These are phyloP conservation scores for Girardinus metallicus DNA, from an alignment of 2,797 vertebrate species.

Conservation along the genomic window DNA sequence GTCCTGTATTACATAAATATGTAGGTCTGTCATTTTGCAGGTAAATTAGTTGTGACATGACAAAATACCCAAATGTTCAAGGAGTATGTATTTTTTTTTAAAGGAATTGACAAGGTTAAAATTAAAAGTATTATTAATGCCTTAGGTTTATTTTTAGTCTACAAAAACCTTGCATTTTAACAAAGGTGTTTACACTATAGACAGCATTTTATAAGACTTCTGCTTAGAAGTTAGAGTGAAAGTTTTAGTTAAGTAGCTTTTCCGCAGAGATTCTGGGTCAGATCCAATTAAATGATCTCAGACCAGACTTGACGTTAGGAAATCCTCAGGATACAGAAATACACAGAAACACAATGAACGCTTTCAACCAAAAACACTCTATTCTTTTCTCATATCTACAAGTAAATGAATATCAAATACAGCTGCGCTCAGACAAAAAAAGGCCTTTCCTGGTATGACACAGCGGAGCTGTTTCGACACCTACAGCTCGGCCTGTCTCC, in stretches of 20 bases:
- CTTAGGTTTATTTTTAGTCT: neutral
- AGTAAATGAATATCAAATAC: slow-evolving; percentile 50
- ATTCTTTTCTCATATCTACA: slow-evolving; percentile 5
- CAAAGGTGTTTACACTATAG: neutral
- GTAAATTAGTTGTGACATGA: neutral
- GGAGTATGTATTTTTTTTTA: neutral
- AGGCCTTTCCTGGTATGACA: slow-evolving; percentile 12
- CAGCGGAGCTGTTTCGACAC: slow-evolving; percentile 30
- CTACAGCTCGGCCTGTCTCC: slow-evolving; percentile 19
- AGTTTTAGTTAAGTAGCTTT: neutral
- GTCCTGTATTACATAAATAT: neutral
- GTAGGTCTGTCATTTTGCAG: neutral
- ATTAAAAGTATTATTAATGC: neutral
- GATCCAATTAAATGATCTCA: slow-evolving; percentile 12
- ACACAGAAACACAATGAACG: slow-evolving; percentile 19
- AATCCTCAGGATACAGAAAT: slow-evolving; percentile 16
- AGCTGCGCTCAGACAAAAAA: slow-evolving; percentile 47
- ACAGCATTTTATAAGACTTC: neutral
- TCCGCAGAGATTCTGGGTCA: neutral
- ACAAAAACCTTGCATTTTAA: neutral
- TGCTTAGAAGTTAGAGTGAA: neutral
- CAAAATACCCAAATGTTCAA: neutral
- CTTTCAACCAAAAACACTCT: slow-evolving; percentile 22
- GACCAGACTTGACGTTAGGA: neutral
- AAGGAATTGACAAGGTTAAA: neutral